Evolutionary conservation across 1,140 invertebrate species (phyloP).

Genomic region (Drosophila santomea): DNA sequence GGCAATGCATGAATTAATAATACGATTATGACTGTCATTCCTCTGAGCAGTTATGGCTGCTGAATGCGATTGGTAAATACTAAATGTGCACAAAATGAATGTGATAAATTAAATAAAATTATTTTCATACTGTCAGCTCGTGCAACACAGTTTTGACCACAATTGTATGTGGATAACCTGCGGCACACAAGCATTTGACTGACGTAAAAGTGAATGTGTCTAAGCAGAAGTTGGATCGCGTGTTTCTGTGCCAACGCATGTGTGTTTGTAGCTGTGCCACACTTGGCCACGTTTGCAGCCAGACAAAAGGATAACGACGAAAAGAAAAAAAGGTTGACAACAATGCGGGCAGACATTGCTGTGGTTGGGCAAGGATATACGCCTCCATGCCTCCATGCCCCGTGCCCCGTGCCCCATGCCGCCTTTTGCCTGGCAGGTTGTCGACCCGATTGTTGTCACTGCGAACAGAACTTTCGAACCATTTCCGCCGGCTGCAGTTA

Average conservation of each 20-base stretch:
- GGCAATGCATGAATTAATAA: not conserved
- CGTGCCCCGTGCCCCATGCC: not conserved
- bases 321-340: conserved; percentile 65
- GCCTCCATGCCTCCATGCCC: not conserved
- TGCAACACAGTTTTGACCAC: not conserved
- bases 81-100: not conserved
- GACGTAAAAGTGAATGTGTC: conserved; percentile 39
- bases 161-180: not conserved
- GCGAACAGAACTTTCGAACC: conserved; percentile 70
- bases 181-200: conserved; percentile 20
- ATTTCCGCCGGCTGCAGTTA: conserved; percentile 60
- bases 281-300: conserved; percentile 51
- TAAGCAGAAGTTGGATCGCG: conserved; percentile 36
- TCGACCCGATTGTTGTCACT: conserved; percentile 61
- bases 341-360: conserved; percentile 60
- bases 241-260: conserved; percentile 2
- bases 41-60: not conserved
- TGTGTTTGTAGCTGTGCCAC: conserved; percentile 25
- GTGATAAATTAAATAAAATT: not conserved
- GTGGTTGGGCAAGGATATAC: conserved; percentile 12
- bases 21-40: not conserved
- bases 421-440: conserved; percentile 37
- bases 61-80: not conserved
- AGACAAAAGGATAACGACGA: conserved; percentile 58
- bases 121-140: not conserved